Base-by-base conservation (phyloP, 2,797 vertebrate species). In the Labeo calbasu region DNA sequence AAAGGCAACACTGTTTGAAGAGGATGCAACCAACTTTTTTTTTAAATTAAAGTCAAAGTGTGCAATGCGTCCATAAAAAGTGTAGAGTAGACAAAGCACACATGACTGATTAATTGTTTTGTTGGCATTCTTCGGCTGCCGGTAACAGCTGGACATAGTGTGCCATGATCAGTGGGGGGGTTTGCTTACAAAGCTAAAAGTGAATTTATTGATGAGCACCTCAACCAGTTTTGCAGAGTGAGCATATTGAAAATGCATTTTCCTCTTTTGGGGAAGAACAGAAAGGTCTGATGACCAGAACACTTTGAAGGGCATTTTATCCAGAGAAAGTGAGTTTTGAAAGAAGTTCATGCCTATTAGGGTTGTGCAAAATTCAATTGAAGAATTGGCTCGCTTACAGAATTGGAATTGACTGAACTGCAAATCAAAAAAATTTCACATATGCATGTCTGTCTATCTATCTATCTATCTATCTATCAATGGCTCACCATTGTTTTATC, bases 61-160 rank as follows among this genome's bases (percentile, higher is more conserved):
- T 51, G n/a, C 61, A 77, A 32, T 28, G 19, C 36, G 0, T 36
- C 70, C 36, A 48, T 11, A 28, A 48, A 78, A 66, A 19, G 48
- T 46, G 82, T 51, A n/a, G 66, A 70, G 77, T 73, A 12, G 61
- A 78, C 77, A 70, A 69, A 68, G 48, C 53, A 28, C 40, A 73
- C 43, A 43, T 77, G 55, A 87, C 73, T 87, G 75, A 83, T 88
- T 66, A 83, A 85, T 68, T 83, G 69, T 85, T 72, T 25, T 72
- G 46, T 72, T 79, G 82, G 15, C 82, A 48, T 50, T 71, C 46
- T 83, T 83, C 72, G 68, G 70, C 51, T 87, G 87, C 71, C 75
- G 81, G 73, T 59, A 88, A 84, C 89, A 89, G 86, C 86, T 88
- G 89, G 84, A 79, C 82, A 63, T 72, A 51, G 75, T 63, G 65